These are phyloP conservation scores for Cecropterus lyciades DNA, from an alignment of 1,140 invertebrate genomes.

Conservation along the genomic window DNA sequence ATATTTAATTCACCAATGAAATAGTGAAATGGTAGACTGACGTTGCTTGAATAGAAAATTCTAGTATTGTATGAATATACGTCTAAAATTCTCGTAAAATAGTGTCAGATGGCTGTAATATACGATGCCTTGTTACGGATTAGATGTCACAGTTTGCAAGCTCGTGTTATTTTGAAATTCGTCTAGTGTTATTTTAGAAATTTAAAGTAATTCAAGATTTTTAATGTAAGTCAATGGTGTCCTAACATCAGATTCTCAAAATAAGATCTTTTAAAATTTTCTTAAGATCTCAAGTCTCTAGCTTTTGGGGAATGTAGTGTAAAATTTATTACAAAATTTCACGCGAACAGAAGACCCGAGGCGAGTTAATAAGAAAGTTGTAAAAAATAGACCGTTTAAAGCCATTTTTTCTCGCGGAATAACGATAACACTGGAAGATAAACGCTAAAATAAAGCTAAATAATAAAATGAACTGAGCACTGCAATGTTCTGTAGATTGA, in stretches of 20 bases:
- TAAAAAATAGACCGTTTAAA: no score
- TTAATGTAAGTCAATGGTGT: no score
- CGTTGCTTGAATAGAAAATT: conserved; percentile 8
- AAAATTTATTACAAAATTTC: no score
- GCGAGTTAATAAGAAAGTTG: no score
- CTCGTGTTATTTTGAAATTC: not conserved
- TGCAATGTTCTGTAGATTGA: conserved; percentile 23
- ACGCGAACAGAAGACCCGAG: no score
- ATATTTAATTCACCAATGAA: conserved; percentile 5
- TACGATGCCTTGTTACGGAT: not conserved
- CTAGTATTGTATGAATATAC: not conserved
- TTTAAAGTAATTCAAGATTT: not conserved
- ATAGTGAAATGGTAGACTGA: not conserved
- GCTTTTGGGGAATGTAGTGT: no score
- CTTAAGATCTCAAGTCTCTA: no score
- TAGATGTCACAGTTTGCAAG: conserved; percentile 6
- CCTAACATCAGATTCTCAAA: no score
- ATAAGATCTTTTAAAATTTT: no score
- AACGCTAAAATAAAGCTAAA: conserved; percentile 5
- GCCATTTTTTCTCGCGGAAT: no score
- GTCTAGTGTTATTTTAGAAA: not conserved
- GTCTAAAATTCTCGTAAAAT: conserved; percentile 9
- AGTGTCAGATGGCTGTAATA: not conserved
- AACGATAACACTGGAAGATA: not conserved
- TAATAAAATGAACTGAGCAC: conserved; percentile 8